Base-by-base conservation (phyloP, 2,888 invertebrate genomes). In the Ischnura elegans region DNA sequence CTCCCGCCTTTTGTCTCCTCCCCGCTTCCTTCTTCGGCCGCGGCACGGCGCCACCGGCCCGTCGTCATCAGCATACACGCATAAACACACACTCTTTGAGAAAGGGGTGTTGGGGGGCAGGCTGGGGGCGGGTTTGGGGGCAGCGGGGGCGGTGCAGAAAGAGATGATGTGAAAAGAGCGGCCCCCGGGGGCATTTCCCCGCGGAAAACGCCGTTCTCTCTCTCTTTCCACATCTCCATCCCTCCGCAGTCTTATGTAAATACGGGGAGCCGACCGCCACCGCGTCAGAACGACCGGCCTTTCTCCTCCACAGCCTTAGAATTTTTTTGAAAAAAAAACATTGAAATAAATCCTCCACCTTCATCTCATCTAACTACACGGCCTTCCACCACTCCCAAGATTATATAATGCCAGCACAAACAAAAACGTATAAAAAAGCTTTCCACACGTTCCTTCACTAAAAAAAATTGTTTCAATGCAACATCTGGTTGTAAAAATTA, bases 41-140 rank as follows among this genome's bases (percentile, higher is more conserved):
- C 87, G 45, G 61, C 43, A 43, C n/a, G 90, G 90, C 61, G 66
- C 90, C 90, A 36, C 43, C 21, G 61, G 43, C 42, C 25, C 55
- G 13, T 51, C 51, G 87, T 87, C 87, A 66, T 90, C 90, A 90
- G 90, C 90, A 90, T 87, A 87, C 61, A 87, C 42, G 36, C 87
- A 19, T 61, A 25, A 25, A 25, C 61, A 61, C 5, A 61, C 25
- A 19, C 47, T 8, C 47, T 13, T 13, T n/a, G 29, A 29, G 66
- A 29, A 29, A 29, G 66, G 66, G 66, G 66, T 8, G 29, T n/a
- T n/a, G 66, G 29, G 29, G 55, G 55, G 21, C 3, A 55, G 21
- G 51, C 16, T 6, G 51, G 61, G 61, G n/a, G 61, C 5, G 25
- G 25, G 5, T 19, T 6, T 5, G 51, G 6, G 8, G 0, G 25